Base-by-base conservation (phyloP, 1,140 invertebrate genomes). In the Lasioglossum albipes region DNA sequence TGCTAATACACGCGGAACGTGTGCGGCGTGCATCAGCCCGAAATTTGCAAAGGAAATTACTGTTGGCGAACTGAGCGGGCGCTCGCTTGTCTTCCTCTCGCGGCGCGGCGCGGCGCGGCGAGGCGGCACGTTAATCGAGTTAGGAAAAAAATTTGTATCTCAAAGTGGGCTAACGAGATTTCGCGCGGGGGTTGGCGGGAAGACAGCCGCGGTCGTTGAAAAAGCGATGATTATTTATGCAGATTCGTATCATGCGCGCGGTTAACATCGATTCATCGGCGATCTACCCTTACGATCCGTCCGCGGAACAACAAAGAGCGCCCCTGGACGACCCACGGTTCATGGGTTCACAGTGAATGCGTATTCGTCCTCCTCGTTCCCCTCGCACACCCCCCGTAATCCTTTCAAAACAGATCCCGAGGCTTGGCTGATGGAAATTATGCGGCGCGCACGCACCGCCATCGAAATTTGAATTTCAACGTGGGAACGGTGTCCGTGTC, bases 181-280 rank as follows among this genome's bases (percentile, higher is more conserved):
- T 73, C 20, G 2, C 36, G 36, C 12, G 45, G 42, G 9, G 13
- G 78, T 61, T 31, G 27, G 42, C 10, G n/a, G 69, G 81, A 78
- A 79, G 73, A 74, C 54, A 49, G 18, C 16, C 13, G 13, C n/a
- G 36, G 20, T 27, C 36, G 36, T 36, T 36, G 74, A 75, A 84
- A 85, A 71, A 61, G 49, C 83, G 75, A 75, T 62, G 80, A 86
- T 86, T 82, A 86, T 84, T 86, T 86, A 86, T 86, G 84, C 42
- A 86, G 75, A 86, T 86, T 86, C 62, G 75, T 73, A 85, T 82
- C 66, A 86, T 75, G 75, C 84, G 75, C 70, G 52, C 84, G 75
- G 80, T 86, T 85, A 86, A 52, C 83, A 86, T 86, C 84, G 84
- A 86, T 86, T 86, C 84, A 85, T 86, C 72, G 84, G 67, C 67